Percentiles rank a stretch among this genome's conserved stretches.
Evolutionary conservation across 2,888 invertebrate genomes (phyloP).

Genomic region (Drosophila picticornis): DNA sequence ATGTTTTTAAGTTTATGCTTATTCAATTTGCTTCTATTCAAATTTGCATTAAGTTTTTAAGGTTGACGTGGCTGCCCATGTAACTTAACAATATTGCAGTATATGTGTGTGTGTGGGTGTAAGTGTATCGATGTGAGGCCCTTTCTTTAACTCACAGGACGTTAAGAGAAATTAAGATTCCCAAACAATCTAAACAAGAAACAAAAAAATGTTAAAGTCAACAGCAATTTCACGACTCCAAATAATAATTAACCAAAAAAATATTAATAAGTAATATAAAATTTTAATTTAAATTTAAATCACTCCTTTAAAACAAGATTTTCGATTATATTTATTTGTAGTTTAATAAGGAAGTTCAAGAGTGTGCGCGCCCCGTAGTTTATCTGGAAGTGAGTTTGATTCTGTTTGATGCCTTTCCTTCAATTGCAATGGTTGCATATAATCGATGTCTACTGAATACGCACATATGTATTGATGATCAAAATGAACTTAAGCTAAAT

Average conservation of each 20-base stretch:
- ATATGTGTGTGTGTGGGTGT: conserved; percentile 8
- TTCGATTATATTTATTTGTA: background rate
- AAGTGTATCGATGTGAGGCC: background rate
- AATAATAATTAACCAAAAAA: background rate
- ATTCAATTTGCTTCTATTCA: conserved; percentile 44
- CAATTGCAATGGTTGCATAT: conserved; percentile 9
- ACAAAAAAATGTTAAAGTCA: background rate
- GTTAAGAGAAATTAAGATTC: background rate
- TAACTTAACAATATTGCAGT: conserved; percentile 44
- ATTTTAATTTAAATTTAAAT: background rate
- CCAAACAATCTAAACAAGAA: no score
- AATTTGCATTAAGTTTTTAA: conserved; percentile 57
- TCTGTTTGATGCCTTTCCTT: background rate
- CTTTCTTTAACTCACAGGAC: conserved; percentile 20
- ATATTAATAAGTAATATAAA: background rate
- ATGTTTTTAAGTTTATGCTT: conserved; percentile 31
- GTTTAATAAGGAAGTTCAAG: conserved; percentile 12
- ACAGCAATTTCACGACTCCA: background rate
- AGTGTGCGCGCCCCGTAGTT: background rate
- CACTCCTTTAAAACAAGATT: background rate
- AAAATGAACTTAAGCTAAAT: conserved; percentile 39
- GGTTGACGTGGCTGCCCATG: conserved; percentile 66
- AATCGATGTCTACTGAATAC: conserved; percentile 38
- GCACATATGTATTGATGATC: conserved; percentile 14
- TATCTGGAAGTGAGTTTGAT: conserved; percentile 21